Percentiles rank a stretch among this genome's conserved stretches.
phyloP scores from a whole-genome alignment of 2,113 vertebrate genomes.

The Laticauda laticaudata region DNA sequence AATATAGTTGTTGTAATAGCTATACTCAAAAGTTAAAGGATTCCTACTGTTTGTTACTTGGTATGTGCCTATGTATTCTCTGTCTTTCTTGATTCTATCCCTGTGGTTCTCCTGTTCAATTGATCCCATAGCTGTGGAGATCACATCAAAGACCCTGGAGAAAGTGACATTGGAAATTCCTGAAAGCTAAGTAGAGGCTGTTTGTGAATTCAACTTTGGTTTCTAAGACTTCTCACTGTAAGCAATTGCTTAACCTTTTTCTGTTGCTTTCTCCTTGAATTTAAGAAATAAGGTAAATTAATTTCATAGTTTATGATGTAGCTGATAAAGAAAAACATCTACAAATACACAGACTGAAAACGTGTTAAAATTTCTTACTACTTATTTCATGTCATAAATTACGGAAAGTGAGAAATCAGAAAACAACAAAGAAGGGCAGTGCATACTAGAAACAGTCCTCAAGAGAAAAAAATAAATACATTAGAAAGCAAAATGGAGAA shows the following conservation, averaged over 20 bases:
- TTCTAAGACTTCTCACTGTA: not conserved
- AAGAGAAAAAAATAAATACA: not conserved
- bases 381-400: not conserved
- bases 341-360: not conserved
- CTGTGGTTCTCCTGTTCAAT: not conserved
- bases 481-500: not conserved
- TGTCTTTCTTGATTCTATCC: not conserved
- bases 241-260: not conserved
- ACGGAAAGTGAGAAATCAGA: not conserved
- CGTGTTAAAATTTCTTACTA: not conserved
- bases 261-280: not conserved
- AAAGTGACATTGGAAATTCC: not conserved
- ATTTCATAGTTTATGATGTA: not conserved
- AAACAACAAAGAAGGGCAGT: not conserved
- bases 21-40: not conserved
- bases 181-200: not conserved
- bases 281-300: not conserved
- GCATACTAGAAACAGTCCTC: not conserved
- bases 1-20: not conserved
- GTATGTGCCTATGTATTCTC: not conserved
- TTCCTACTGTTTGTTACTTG: not conserved
- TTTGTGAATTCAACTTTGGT: not conserved
- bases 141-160: not conserved
- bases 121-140: not conserved
- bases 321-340: not conserved